Base-by-base conservation (phyloP, 2,888 invertebrate genomes). In the Ophion ellenae region DNA sequence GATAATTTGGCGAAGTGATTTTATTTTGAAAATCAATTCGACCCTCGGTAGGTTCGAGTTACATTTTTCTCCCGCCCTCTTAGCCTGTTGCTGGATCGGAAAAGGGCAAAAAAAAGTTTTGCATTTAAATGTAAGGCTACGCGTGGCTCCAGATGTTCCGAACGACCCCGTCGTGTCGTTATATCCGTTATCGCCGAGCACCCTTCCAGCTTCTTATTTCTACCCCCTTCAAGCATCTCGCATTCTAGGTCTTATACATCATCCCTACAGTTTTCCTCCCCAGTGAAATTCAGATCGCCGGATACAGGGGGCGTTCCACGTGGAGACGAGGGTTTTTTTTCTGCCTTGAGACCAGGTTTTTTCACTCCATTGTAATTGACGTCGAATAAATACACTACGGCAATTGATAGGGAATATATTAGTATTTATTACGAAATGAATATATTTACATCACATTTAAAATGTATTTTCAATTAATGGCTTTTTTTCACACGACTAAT, bases 91-190 rank as follows among this genome's bases (percentile, higher is more conserved):
- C 66, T 77, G 20, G 14, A 67, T 77, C n/a, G 40, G n/a, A 24
- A 66, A 9, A 24, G 59, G 1, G 14, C 0, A 40, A 17, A 70
- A 70, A 70, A 79, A 79, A 45, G 47, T 61, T 63, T 70, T 70
- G 61, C 79, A 79, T 70, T 67, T 66, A 67, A 74, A 66, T 66
- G 20, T 67, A 64, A 74, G 67, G 20, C 45, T 75, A 36, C 45
- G 20, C n/a, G 36, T 17, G 36, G 47, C 71, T 47, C 59, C 74
- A 69, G 61, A 81, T 75, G 74, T 81, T 75, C 20, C 45, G 17
- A 81, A 67, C 36, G 74, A 74, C 17, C 61, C 76, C n/a, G 24
- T 47, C 69, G 40, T 14, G 28, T 74, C 45, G 36, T 67, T 66
- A 59, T 74, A 67, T 40, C 70, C 47, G 67, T 81, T 74, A 81